These are phyloP conservation scores for Andrena hattorfiana DNA, from an alignment of 2,888 invertebrate genomes.

Conservation along the genomic window DNA sequence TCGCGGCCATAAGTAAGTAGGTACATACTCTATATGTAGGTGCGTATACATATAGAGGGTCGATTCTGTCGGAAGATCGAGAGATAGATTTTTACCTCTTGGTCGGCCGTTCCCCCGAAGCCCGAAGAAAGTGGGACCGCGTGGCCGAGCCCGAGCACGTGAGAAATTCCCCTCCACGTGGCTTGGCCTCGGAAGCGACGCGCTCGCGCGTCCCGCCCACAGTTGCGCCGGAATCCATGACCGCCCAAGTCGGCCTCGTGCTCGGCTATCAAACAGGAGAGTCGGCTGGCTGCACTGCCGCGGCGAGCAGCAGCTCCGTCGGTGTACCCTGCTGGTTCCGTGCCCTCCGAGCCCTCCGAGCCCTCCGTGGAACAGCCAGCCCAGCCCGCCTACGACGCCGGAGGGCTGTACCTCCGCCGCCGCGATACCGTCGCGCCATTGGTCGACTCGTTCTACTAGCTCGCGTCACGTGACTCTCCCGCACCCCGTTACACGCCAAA, in stretches of 20 bases:
- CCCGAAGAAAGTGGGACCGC: conserved; percentile 71
- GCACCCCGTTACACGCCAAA: conserved; percentile 13
- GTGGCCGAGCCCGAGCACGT: conserved; percentile 83
- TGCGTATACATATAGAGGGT: neutral
- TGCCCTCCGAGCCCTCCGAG: conserved; percentile 65
- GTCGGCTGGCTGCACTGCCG: conserved; percentile 81
- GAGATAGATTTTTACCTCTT: conserved; percentile 50
- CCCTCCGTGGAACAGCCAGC: conserved; percentile 50
- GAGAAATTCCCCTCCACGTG: conserved; percentile 78
- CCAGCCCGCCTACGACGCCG: conserved; percentile 84
- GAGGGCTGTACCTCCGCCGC: conserved; percentile 84
- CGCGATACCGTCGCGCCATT: conserved; percentile 82
- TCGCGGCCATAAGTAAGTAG: conserved; percentile 12
- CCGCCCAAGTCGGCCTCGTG: conserved; percentile 79
- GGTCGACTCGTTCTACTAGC: conserved; percentile 71
- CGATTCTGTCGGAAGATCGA: conserved; percentile 4
- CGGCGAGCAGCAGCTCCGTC: conserved; percentile 23
- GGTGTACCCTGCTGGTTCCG: conserved; percentile 62
- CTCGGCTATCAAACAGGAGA: conserved; percentile 69
- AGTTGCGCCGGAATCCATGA: conserved; percentile 77
- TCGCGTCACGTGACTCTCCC: conserved; percentile 78
- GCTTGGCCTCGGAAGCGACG: conserved; percentile 64
- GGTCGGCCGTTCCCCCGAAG: conserved; percentile 7
- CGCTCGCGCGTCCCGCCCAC: conserved; percentile 84
- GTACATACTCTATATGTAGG: too few species aligned